Base-by-base conservation (phyloP, 2,888 invertebrate species). In the Eupithecia exiguata region DNA sequence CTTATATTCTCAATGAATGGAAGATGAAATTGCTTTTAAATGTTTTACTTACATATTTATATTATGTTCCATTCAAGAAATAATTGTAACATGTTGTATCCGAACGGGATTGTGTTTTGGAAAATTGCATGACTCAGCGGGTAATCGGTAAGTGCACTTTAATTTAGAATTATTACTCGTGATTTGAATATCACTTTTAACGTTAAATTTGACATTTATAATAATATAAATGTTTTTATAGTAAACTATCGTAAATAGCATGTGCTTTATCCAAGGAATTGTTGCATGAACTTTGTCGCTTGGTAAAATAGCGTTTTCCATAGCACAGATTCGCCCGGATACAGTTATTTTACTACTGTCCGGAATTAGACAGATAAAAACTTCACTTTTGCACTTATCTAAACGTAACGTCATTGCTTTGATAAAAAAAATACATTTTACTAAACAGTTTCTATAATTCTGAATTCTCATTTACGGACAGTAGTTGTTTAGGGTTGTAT, bases 81-180 rank as follows among this genome's bases (percentile, higher is more conserved):
- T 78, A 87, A 84, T 88, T 89, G 86, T 91, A 88, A 84, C 86
- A 86, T 87, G n/a, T 89, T 89, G 87, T 92, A 91, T 91, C 89
- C 91, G 89, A 85, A 81, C 88, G 88, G 91, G 77, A 87, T 85
- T 91, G 93, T 94, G 92, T 91, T 89, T 86, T 91, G 94, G 94
- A 92, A 93, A 92, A 90, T 90, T 85, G 93, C 92, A 92, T 93
- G 93, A 81, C 79, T 83, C 83, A 83, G 84, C 84, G 82, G 79
- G 81, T 74, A 69, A 69, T 69, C 83, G 92, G 91, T 91, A 90
- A 92, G 91, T 92, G 86, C 86, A 88, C 80, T 80, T 25, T n/a
- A 35, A 49, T 61, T 35, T n/a, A 58, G 25, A 58, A 21, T 25
- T 49, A 30, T 25, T 61, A 25, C 12, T 35, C 18, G 35, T 35